Conservation (phyloP, 2,797 vertebrate genomes). For the Vespertilio murinus region DNA sequence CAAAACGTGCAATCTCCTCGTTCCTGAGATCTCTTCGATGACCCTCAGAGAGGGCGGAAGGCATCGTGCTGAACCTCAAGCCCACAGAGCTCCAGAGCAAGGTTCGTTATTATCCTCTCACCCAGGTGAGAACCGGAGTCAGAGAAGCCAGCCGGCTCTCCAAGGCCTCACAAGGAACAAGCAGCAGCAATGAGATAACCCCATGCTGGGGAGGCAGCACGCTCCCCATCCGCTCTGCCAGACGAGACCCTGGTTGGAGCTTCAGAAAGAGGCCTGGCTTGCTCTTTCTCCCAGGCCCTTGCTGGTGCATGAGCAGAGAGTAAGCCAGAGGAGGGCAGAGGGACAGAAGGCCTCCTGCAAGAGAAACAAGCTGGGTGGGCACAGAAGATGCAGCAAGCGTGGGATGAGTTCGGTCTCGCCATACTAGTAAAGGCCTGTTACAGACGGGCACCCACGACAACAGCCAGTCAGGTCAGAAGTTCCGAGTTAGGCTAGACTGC, state of each 20-base stretch:
- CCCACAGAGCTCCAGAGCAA: not conserved
- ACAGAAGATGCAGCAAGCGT: not conserved
- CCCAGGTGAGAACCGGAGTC: not conserved
- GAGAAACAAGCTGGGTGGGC: not conserved
- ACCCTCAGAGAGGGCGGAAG: not conserved
- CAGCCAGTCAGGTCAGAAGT: not conserved
- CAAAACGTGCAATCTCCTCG: not conserved
- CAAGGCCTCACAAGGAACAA: not conserved
- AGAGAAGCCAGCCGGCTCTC: not conserved
- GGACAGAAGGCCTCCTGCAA: not conserved
- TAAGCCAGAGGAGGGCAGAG: not conserved
- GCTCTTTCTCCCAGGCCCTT: not conserved
- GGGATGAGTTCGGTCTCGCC: not conserved
- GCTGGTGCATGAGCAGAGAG: not conserved
- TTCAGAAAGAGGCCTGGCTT: not conserved
- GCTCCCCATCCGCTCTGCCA: not conserved
- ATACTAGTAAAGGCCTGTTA: not conserved
- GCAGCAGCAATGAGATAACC: not conserved
- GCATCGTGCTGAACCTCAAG: not conserved
- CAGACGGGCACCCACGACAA: not conserved
- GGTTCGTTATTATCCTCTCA: not conserved
- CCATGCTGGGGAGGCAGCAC: not conserved
- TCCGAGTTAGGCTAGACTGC: not conserved
- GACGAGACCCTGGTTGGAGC: not conserved
- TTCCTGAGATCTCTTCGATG: not conserved